Evolutionary conservation across 2,797 vertebrate species (phyloP), one percentile per base, ranked within the genome.

Genomic region (Rallus crepitans): DNA sequence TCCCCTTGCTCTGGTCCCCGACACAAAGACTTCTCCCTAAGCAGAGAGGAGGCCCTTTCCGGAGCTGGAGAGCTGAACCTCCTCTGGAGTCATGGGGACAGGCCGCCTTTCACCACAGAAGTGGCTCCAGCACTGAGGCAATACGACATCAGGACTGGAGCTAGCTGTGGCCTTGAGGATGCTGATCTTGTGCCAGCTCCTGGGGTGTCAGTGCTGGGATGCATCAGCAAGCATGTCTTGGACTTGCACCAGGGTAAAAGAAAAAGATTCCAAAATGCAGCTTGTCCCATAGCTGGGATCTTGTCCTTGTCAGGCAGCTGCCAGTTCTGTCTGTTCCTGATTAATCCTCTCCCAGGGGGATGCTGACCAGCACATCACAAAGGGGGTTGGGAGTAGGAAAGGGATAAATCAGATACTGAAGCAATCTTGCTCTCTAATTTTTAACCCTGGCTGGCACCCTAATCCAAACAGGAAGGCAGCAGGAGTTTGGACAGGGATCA

Each of bases 401-500:
- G 33, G 39, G 24, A 52, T 87, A 82, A 83, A 68, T 69, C 25
- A 33, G 59, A 76, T 65, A 68, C 37, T 76, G 52, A 72, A 39
- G 20, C 63, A 79, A n/a, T 78, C 53, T 93, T 39, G 60, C 64
- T 70, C 65, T 90, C 61, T 84, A 80, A 77, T 86, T 93, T 94
- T 96, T 88, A 93, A 91, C 69, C 75, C 40, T 31, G 87, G 47
- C 69, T 93, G 81, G 48, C 25, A 2, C 40, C 52, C 48, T 84
- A 75, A 90, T 86, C 72, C 70, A 93, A 78, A 93, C 59, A 88
- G 63, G 52, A 94, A 90, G 83, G 86, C 86, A 92, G 80, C 59
- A 79, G 70, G 66, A 91, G 55, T 59, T 90, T 95, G 88, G 73
- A 90, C 21, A n/a, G 19, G 7, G 56, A 87, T 93, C 73, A 89